phyloP scores from a whole-genome alignment of 2,113 vertebrate genomes.

The Cromileptes altivelis region DNA sequence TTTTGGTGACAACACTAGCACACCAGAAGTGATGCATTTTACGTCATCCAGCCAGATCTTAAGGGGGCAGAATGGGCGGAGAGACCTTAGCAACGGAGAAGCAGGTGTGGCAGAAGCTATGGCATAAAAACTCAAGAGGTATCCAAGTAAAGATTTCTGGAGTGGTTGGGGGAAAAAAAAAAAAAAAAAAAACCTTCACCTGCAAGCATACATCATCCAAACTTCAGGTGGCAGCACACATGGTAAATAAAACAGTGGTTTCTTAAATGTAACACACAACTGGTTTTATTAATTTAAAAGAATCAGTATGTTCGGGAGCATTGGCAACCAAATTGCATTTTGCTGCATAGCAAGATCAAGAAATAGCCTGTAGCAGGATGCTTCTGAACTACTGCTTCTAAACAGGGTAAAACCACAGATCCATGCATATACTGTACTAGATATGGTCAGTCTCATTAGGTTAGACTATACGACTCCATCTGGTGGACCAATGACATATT shows the following conservation, averaged over 20 bases:
- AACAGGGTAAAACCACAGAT: neutral
- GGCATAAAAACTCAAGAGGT: no score
- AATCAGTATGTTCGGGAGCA: no score
- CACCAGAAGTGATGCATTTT: no score
- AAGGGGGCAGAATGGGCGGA: no score
- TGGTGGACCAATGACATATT: conserved; percentile 34
- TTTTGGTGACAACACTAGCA: no score
- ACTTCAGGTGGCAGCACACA: neutral
- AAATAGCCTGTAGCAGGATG: neutral
- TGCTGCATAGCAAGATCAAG: neutral
- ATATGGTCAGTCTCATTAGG: neutral
- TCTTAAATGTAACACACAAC: neutral
- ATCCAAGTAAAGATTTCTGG: no score
- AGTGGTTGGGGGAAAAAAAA: no score
- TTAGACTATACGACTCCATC: conserved; percentile 39
- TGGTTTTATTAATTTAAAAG: neutral
- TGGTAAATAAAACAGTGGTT: neutral
- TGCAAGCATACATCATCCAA: neutral
- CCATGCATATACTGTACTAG: neutral
- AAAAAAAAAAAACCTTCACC: no score
- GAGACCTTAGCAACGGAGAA: no score
- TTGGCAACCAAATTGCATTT: neutral
- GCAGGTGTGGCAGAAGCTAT: no score
- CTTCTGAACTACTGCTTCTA: neutral
- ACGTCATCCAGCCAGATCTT: no score